These are phyloP conservation scores for Phocoena sinus DNA, from an alignment of 2,113 vertebrate genomes.

Conservation along the genomic window DNA sequence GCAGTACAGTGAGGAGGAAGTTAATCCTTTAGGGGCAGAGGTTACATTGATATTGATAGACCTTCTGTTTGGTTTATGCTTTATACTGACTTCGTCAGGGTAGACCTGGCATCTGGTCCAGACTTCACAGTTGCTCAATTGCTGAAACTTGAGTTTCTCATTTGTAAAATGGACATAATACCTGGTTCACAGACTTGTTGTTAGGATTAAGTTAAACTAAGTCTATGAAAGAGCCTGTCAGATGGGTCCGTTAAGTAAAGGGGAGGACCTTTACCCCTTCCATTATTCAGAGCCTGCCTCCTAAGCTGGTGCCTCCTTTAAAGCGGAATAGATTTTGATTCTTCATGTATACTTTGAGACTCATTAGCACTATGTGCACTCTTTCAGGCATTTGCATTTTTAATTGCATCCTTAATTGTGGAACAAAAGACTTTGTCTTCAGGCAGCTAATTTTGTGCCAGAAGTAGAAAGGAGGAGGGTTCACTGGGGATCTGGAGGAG, in stretches of 20 bases:
- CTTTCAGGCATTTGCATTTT: slow-evolving; percentile 59
- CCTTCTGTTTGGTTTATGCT: not conserved
- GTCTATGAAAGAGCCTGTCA: not conserved
- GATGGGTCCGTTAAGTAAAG: not conserved
- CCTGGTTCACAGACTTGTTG: not conserved
- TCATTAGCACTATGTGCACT: slow-evolving; percentile 40
- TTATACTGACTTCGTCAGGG: not conserved
- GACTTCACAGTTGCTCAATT: not conserved
- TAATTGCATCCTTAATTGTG: slow-evolving; percentile 63
- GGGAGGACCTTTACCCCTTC: not conserved
- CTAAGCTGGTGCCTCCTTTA: not conserved
- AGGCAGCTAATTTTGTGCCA: slow-evolving; percentile 48
- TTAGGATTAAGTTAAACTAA: not conserved
- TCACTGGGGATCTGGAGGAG: not conserved
- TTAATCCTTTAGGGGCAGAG: not conserved
- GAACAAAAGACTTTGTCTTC: slow-evolving; percentile 61
- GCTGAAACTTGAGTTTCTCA: not conserved
- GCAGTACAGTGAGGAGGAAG: not conserved
- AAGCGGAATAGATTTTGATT: not conserved
- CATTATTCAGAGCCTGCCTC: not conserved
- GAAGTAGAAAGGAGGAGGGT: slow-evolving; percentile 55
- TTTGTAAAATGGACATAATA: not conserved
- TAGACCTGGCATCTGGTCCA: not conserved
- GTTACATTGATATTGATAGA: not conserved
- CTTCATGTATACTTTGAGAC: slow-evolving; percentile 18